Conservation (phyloP, 2,113 vertebrate genomes). For the Ageneiosus marmoratus region DNA sequence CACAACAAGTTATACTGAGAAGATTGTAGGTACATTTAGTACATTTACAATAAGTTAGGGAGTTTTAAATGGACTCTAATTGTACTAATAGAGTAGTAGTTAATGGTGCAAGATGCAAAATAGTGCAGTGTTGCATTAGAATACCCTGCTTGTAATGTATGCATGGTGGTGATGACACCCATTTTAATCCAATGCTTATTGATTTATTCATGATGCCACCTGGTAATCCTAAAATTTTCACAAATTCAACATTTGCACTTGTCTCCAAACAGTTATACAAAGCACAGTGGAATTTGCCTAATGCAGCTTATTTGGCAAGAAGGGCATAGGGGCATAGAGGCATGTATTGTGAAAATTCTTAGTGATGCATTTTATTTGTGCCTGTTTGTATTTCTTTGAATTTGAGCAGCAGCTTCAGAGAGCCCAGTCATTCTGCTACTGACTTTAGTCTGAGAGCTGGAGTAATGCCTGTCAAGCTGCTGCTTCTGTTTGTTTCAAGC, state of each 20-base stretch:
- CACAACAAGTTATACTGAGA: not conserved
- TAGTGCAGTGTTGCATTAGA: not conserved
- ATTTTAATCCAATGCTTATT: not conserved
- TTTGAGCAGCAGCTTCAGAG: not conserved
- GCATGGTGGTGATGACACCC: not conserved
- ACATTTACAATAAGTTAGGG: not conserved
- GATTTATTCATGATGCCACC: not conserved
- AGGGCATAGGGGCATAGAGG: too few relatives aligned
- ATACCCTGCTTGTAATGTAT: not conserved
- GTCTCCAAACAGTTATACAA: not conserved
- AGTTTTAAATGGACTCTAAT: not conserved
- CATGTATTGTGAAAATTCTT: not conserved
- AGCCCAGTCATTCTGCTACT: not conserved
- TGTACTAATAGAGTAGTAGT: not conserved
- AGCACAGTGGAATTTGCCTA: not conserved
- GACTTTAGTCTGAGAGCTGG: not conserved
- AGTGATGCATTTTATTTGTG: not conserved
- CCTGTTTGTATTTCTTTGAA: constrained; percentile 33
- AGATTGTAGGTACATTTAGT: not conserved
- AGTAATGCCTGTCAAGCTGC: not conserved
- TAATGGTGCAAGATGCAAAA: not conserved
- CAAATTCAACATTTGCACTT: not conserved
- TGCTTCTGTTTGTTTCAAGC: not conserved
- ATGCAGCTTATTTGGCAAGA: not conserved
- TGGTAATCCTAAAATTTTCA: not conserved